Conservation (phyloP, 1,140 invertebrate species). For the Tribolium madens region DNA sequence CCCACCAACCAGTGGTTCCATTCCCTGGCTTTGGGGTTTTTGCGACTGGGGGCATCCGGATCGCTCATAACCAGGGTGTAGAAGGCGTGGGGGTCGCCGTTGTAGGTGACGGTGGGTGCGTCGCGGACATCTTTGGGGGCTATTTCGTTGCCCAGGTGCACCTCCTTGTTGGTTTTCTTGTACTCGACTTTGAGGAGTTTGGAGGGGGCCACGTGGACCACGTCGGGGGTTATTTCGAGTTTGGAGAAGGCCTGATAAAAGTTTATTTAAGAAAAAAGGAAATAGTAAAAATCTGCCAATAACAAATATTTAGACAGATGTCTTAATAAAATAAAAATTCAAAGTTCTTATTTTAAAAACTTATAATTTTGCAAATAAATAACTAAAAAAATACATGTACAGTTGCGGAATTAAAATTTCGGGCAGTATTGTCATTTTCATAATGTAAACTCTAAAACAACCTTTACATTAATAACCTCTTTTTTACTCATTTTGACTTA, state of each 20-base stretch:
- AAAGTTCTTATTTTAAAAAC: too few relatives aligned
- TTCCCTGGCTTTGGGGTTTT: slow-evolving; percentile 81
- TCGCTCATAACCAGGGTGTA: slow-evolving; percentile 86
- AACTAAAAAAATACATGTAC: too few relatives aligned
- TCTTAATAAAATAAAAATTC: too few relatives aligned
- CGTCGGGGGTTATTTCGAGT: not conserved
- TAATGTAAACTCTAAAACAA: too few relatives aligned
- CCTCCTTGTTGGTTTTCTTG: slow-evolving; percentile 68
- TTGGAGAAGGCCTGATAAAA: not conserved
- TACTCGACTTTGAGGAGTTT: slow-evolving; percentile 19
- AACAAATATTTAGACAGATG: too few relatives aligned
- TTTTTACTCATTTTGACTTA: too few relatives aligned
- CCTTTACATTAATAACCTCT: too few relatives aligned
- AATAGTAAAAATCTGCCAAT: too few relatives aligned
- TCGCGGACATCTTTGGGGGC: slow-evolving; percentile 75
- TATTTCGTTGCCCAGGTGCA: slow-evolving; percentile 74
- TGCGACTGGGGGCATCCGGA: slow-evolving; percentile 89
- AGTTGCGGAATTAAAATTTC: too few relatives aligned
- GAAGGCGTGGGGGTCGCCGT: slow-evolving; percentile 69
- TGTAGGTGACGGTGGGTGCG: slow-evolving; percentile 73
- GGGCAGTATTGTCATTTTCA: too few relatives aligned
- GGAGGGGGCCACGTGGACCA: not conserved
- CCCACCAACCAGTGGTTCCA: slow-evolving; percentile 92
- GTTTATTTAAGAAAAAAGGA: too few relatives aligned
- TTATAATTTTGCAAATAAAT: too few relatives aligned